Evolutionary conservation across 2,113 vertebrate species (phyloP).

Genomic region (Nyctibius bracteatus): DNA sequence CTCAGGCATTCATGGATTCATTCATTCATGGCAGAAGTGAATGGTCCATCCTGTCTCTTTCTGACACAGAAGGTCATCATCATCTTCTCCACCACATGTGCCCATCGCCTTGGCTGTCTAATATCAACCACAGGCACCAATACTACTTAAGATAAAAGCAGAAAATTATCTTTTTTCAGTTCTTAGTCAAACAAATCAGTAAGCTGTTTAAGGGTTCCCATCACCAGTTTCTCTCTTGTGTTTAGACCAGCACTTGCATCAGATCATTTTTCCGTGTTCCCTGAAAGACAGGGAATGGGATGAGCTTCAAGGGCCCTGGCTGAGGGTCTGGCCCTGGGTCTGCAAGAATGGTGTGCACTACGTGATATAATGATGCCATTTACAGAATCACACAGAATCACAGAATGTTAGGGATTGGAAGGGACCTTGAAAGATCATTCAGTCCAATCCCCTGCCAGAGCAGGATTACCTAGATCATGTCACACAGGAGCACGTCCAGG

Average conservation of each 20-base stretch:
- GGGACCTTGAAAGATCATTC: too few relatives aligned
- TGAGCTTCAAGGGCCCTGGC: background rate
- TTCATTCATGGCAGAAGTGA: background rate
- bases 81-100: rapidly evolving
- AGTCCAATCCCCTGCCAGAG: too few relatives aligned
- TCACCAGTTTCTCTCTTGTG: background rate
- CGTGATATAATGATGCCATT: background rate
- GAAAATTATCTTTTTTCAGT: background rate
- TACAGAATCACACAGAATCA: too few relatives aligned
- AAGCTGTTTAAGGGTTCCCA: background rate
- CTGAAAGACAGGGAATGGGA: background rate
- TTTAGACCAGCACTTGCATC: background rate
- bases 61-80: background rate
- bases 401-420: too few relatives aligned
- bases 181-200: background rate
- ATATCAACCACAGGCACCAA: background rate
- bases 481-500: too few relatives aligned
- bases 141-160: background rate
- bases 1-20: background rate
- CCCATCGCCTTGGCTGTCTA: background rate
- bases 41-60: background rate
- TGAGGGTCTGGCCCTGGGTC: background rate
- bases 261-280: background rate
- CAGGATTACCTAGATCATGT: too few relatives aligned
- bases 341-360: background rate